Conservation (phyloP, 2,888 invertebrate species). For the Campoletis raptor region DNA sequence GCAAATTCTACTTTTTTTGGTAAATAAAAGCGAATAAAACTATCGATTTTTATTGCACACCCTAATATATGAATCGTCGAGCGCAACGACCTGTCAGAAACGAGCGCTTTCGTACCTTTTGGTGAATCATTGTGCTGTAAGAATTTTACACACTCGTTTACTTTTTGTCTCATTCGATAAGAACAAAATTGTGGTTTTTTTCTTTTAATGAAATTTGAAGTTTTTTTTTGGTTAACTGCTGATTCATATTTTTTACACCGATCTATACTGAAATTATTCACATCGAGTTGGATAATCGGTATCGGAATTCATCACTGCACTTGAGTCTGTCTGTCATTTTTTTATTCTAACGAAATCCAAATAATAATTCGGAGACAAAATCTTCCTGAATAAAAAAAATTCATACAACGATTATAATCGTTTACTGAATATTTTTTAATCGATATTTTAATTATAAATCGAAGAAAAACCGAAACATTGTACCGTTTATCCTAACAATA, state of each 20-base stretch:
- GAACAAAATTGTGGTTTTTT: background rate
- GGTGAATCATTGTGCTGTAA: slow-evolving; percentile 57
- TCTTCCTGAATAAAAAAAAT: background rate
- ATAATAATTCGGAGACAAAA: background rate
- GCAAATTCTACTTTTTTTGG: no score
- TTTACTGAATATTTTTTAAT: background rate
- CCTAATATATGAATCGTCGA: slow-evolving; percentile 26
- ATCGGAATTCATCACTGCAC: slow-evolving; percentile 7
- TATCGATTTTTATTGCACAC: no score
- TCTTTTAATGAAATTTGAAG: slow-evolving; percentile 19
- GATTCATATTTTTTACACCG: slow-evolving; percentile 47
- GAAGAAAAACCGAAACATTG: background rate
- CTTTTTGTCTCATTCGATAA: slow-evolving; percentile 21
- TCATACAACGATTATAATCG: background rate
- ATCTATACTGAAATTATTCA: slow-evolving; percentile 12
- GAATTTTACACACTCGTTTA: slow-evolving; percentile 46
- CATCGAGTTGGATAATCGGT: slow-evolving; percentile 24
- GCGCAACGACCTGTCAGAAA: slow-evolving; percentile 47
- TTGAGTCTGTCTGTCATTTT: background rate
- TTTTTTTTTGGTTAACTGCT: slow-evolving; percentile 46
- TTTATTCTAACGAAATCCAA: background rate
- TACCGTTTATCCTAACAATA: slow-evolving; percentile 37
- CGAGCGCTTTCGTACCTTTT: slow-evolving; percentile 60
- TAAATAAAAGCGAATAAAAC: no score
- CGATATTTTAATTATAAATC: no score